Evolutionary conservation across 2,113 vertebrate species (phyloP).

Genomic region (Triplophysa siluroides): DNA sequence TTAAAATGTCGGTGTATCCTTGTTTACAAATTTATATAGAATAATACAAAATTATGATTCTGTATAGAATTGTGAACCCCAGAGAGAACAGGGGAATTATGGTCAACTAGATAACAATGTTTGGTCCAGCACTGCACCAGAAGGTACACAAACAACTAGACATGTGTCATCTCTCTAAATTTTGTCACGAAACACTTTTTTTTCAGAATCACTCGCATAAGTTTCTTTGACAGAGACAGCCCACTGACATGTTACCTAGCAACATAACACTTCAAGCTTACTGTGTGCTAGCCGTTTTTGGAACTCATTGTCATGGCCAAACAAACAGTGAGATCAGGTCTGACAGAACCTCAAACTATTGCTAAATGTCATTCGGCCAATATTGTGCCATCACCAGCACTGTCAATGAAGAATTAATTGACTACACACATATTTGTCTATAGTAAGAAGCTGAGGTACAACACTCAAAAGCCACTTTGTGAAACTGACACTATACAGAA

Average conservation of each 20-base stretch:
- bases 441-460: too few species aligned
- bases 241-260: slow-evolving; percentile 45
- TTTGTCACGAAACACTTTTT: slow-evolving; percentile 28
- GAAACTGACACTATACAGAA: background rate
- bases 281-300: slow-evolving; percentile 21
- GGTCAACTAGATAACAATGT: slow-evolving; percentile 7
- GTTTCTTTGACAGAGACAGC: slow-evolving; percentile 42
- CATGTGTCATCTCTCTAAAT: slow-evolving; percentile 9
- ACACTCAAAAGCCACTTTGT: background rate
- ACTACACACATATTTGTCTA: background rate
- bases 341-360: slow-evolving; percentile 14
- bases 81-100: background rate
- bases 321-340: slow-evolving; percentile 25
- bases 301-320: slow-evolving; percentile 29
- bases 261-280: slow-evolving; percentile 45
- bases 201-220: slow-evolving; percentile 23
- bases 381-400: background rate
- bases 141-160: slow-evolving; percentile 6
- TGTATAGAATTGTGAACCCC: background rate
- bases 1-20: too few species aligned
- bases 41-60: too few species aligned
- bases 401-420: background rate
- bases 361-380: slow-evolving; percentile 39
- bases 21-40: too few species aligned
- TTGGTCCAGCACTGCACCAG: slow-evolving; percentile 33